phyloP scores from a whole-genome alignment of 2,113 vertebrate species.

The Aphyosemion australe region DNA sequence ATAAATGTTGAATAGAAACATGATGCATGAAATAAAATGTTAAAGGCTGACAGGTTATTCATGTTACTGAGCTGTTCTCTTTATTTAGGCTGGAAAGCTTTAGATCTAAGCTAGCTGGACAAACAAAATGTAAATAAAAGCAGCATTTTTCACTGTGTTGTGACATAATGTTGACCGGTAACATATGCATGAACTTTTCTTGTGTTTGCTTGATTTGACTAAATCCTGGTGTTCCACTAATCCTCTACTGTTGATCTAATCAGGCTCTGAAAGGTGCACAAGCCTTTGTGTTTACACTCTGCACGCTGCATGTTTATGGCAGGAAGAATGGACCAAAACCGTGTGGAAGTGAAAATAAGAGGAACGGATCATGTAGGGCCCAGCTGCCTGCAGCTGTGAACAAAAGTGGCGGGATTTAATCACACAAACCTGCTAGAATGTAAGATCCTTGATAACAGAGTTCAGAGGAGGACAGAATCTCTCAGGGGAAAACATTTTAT shows the following conservation, averaged over 20 bases:
- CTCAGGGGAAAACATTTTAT: conserved; percentile 39
- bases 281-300: not conserved
- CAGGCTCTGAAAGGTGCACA: not conserved
- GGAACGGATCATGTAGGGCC: conserved; percentile 7
- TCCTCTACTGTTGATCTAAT: conserved; percentile 6
- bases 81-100: no score
- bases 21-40: not conserved
- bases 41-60: not conserved
- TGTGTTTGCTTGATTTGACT: not conserved
- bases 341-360: conserved; percentile 11
- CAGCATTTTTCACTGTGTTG: not conserved
- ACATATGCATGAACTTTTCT: not conserved
- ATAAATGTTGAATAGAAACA: not conserved
- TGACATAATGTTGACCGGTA: not conserved
- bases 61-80: not conserved
- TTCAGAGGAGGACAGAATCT: conserved; percentile 39
- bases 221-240: not conserved
- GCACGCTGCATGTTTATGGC: not conserved
- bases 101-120: not conserved
- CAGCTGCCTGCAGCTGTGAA: conserved; percentile 38
- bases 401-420: conserved; percentile 31
- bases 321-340: not conserved
- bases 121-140: not conserved
- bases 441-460: conserved; percentile 49
- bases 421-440: conserved; percentile 26